Evolutionary conservation across 2,888 invertebrate species (phyloP).

Genomic region (Calliphora vomitoria): DNA sequence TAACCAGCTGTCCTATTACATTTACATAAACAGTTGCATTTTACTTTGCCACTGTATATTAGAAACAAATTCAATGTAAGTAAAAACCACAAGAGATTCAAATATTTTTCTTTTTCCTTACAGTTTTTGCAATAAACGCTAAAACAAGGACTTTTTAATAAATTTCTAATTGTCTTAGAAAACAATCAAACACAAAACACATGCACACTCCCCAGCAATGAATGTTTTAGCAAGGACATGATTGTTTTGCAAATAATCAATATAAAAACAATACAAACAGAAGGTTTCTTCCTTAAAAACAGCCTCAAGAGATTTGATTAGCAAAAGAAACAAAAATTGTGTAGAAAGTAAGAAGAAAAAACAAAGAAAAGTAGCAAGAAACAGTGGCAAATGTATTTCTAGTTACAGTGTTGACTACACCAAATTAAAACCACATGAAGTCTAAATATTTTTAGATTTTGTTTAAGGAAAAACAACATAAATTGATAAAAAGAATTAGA

Average conservation of each 20-base stretch:
- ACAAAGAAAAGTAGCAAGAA: not conserved
- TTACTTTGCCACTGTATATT: conserved; percentile 28
- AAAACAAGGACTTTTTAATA: conserved; percentile 54
- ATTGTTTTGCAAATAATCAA: conserved; percentile 64
- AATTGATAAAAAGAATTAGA: not conserved
- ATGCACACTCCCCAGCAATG: conserved; percentile 10
- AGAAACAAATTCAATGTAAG: not conserved
- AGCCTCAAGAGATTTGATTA: conserved; percentile 59
- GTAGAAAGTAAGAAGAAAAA: not conserved
- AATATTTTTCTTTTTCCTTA: not conserved
- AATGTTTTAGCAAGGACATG: conserved; percentile 51
- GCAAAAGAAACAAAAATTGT: not conserved
- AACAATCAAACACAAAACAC: conserved; percentile 1
- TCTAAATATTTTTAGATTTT: conserved; percentile 56
- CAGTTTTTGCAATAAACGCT: not conserved
- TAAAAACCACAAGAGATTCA: conserved; percentile 54
- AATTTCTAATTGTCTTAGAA: conserved; percentile 53
- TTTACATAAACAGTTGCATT: conserved; percentile 24
- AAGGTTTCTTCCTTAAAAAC: conserved; percentile 38
- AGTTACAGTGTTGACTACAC: conserved; percentile 6
- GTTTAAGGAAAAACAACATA: not conserved
- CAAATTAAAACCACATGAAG: conserved; percentile 67
- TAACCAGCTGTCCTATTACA: conserved; percentile 20
- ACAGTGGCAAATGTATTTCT: conserved; percentile 44
- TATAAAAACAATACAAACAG: conserved; percentile 38